phyloP scores from a whole-genome alignment of 2,888 invertebrate species.

The Meiosimyza decipiens region DNA sequence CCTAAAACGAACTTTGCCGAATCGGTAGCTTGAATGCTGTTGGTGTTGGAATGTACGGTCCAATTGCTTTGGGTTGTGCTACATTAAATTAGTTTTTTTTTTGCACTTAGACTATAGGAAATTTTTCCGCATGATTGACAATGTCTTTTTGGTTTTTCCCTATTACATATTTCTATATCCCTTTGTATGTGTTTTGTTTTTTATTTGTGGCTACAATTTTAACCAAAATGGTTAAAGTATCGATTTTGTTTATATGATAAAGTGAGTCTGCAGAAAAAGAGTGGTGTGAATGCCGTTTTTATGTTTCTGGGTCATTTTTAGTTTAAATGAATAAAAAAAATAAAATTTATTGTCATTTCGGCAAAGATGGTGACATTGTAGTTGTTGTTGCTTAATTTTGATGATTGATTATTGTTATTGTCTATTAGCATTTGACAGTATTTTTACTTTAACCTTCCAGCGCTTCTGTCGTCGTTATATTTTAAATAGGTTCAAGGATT shows the following conservation, averaged over 20 bases:
- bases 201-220: conserved; percentile 11
- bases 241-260: background rate
- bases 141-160: background rate
- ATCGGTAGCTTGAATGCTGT: no score
- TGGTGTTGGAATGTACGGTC: no score
- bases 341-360: background rate
- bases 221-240: background rate
- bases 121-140: conserved; percentile 10
- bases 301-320: conserved; percentile 20
- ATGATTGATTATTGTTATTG: conserved; percentile 16
- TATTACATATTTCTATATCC: background rate
- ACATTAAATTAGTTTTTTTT: background rate
- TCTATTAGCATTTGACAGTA: background rate
- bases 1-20: no score
- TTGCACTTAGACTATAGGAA: background rate
- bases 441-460: background rate
- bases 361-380: background rate
- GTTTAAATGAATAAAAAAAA: background rate
- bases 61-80: background rate
- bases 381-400: conserved; percentile 6
- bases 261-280: background rate
- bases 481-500: conserved; percentile 10
- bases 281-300: no score
- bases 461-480: background rate
- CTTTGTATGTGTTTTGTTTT: background rate